Percentiles rank a stretch among this genome's conserved stretches.
These are phyloP conservation scores for Colossoma macropomum DNA, from an alignment of 2,113 vertebrate genomes.

Conservation along the genomic window DNA sequence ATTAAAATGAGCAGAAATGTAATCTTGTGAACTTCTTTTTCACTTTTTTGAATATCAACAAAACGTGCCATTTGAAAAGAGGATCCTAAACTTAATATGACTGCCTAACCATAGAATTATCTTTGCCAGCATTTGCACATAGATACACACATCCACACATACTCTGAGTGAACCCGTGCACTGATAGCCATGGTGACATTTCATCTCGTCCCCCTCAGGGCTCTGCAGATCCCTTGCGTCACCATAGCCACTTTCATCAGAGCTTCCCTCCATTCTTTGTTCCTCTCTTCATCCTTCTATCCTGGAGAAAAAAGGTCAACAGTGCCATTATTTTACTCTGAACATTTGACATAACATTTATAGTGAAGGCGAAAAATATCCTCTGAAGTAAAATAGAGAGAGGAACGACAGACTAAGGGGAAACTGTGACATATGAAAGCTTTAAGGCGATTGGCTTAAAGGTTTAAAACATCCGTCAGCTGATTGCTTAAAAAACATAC, in stretches of 20 bases:
- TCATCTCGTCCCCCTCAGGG: slow-evolving; percentile 68
- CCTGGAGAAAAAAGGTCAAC: slow-evolving; percentile 77
- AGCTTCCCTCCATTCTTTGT: slow-evolving; percentile 13
- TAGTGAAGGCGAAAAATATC: slow-evolving; percentile 71
- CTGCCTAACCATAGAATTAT: slow-evolving; percentile 8
- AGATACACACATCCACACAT: slow-evolving; percentile 5
- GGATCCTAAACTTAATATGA: neutral
- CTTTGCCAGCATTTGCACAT: neutral
- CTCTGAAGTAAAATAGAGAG: slow-evolving; percentile 56
- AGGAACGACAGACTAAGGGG: slow-evolving; percentile 50
- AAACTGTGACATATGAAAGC: slow-evolving; percentile 19
- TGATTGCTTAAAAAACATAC: slow-evolving; percentile 7
- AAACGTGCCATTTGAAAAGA: neutral
- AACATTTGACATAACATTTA: slow-evolving; percentile 81
- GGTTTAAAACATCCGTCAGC: neutral
- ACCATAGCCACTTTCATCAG: slow-evolving; percentile 34
- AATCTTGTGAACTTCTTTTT: no score
- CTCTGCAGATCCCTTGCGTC: slow-evolving; percentile 46
- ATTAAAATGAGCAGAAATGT: no score
- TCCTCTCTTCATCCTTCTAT: slow-evolving; percentile 58
- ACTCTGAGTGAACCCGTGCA: slow-evolving; percentile 55
- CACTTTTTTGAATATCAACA: no score
- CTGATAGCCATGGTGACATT: slow-evolving; percentile 76
- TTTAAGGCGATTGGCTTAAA: slow-evolving; percentile 3
- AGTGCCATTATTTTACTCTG: slow-evolving; percentile 77